These are phyloP conservation scores for Perccottus glenii DNA, from an alignment of 2,113 vertebrate genomes.

Conservation along the genomic window DNA sequence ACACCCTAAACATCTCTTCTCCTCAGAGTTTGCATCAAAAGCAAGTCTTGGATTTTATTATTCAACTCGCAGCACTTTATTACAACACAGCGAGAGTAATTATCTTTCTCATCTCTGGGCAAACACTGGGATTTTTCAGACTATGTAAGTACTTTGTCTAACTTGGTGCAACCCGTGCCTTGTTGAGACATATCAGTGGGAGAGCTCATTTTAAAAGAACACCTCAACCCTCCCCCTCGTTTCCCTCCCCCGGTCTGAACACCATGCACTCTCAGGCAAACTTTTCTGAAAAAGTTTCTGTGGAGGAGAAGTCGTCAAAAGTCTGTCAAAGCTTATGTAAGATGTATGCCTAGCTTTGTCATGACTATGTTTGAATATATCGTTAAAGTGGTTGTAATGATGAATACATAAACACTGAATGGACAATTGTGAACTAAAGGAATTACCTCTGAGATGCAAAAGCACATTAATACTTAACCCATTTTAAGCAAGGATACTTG, in stretches of 20 bases:
- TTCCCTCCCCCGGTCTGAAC: background rate
- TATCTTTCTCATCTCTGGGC: conserved; percentile 16
- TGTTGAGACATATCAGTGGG: background rate
- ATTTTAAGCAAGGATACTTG: no score
- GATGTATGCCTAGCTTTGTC: background rate
- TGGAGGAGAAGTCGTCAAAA: background rate
- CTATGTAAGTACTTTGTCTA: conserved; percentile 3
- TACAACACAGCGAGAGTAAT: conserved; percentile 15
- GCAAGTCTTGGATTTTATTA: background rate
- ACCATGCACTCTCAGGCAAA: conserved; percentile 4
- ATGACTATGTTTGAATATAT: background rate
- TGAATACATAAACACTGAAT: background rate
- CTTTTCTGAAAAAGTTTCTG: background rate
- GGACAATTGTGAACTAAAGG: background rate
- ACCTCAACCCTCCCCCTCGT: background rate
- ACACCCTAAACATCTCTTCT: conserved; percentile 1
- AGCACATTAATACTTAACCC: no score
- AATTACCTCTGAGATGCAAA: no score
- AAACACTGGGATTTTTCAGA: conserved; percentile 9
- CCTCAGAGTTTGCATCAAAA: conserved; percentile 12
- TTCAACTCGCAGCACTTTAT: background rate
- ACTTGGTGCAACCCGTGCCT: background rate
- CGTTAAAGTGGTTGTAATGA: background rate
- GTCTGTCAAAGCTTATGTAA: background rate
- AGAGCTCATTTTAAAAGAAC: conserved; percentile 17